phyloP scores from a whole-genome alignment of 2,888 invertebrate species.

The Disparrhopalites patrizii region DNA sequence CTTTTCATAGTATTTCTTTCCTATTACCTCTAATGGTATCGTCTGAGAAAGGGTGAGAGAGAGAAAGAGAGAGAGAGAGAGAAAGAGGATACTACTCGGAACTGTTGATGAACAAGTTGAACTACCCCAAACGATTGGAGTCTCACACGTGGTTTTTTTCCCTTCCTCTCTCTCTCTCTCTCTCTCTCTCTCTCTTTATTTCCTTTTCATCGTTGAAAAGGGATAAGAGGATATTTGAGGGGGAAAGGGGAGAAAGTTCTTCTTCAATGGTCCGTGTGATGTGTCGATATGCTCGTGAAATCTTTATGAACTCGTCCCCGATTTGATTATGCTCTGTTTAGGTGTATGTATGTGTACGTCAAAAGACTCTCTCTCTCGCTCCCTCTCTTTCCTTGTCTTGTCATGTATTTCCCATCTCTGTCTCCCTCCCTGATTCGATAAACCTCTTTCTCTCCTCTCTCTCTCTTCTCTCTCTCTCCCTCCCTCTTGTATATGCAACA shows the following conservation, averaged over 20 bases:
- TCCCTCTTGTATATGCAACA: conserved; percentile 19
- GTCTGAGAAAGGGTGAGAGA: background rate
- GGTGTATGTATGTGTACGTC: background rate
- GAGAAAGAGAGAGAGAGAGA: background rate
- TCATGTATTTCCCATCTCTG: background rate
- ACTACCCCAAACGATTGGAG: conserved; percentile 4
- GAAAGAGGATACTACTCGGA: conserved; percentile 3
- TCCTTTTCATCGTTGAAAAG: too few relatives aligned
- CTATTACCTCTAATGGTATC: too few relatives aligned
- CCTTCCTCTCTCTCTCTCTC: background rate
- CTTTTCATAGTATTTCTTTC: too few relatives aligned
- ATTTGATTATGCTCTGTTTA: conserved; percentile 25
- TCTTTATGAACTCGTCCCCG: conserved; percentile 34
- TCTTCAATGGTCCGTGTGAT: conserved; percentile 27
- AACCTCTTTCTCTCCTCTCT: background rate
- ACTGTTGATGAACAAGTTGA: conserved; percentile 1
- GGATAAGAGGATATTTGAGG: too few relatives aligned
- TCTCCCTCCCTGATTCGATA: conserved; percentile 22
- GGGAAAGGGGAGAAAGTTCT: too few relatives aligned
- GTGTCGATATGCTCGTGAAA: conserved; percentile 34
- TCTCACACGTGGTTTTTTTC: background rate
- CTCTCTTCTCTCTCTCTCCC: background rate
- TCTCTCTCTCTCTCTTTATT: background rate
- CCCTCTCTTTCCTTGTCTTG: background rate
- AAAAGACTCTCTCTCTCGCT: background rate